phyloP scores from a whole-genome alignment of 23 tunicate genomes.

The Corella eumyota region DNA sequence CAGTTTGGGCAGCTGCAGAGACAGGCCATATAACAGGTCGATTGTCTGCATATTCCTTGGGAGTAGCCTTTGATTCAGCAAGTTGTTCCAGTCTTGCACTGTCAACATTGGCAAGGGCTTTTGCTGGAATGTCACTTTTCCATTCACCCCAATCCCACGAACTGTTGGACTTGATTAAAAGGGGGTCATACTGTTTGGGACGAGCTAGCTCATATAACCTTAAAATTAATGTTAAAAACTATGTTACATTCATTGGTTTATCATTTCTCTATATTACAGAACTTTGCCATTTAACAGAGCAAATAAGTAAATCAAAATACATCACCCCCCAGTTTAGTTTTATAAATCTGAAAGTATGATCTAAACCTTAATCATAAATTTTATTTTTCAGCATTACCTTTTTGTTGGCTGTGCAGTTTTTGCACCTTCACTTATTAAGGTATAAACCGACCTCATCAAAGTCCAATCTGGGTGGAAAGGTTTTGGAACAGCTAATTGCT shows the following conservation, averaged over 20 bases:
- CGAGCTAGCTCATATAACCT: constrained; percentile 21
- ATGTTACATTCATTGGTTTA: too few species aligned
- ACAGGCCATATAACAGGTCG: constrained; percentile 75
- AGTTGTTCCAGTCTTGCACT: constrained; percentile 64
- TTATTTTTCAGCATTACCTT: too few species aligned
- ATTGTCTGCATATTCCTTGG: constrained; percentile 45
- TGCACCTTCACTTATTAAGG: constrained; percentile 20
- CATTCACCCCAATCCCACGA: constrained; percentile 93
- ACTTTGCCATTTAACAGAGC: too few species aligned
- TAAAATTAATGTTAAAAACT: too few species aligned
- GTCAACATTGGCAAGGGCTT: constrained; percentile 33
- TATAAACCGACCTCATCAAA: constrained; percentile 36
- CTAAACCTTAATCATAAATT: too few species aligned
- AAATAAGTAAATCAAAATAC: too few species aligned
- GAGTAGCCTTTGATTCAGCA: constrained; percentile 53
- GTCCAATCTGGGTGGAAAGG: constrained; percentile 41
- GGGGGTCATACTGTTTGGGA: constrained; percentile 31
- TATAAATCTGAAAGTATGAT: too few species aligned
- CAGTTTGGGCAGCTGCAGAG: constrained; percentile 36
- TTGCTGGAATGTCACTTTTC: constrained; percentile 60
- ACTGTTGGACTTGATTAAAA: constrained; percentile 58
- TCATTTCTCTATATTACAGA: too few species aligned
- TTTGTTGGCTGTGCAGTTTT: constrained; percentile 27
- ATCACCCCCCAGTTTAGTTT: too few species aligned
- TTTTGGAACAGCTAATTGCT: constrained; percentile 24